phyloP scores from a whole-genome alignment of 2,113 vertebrate genomes.

The Catharus fuscescens region DNA sequence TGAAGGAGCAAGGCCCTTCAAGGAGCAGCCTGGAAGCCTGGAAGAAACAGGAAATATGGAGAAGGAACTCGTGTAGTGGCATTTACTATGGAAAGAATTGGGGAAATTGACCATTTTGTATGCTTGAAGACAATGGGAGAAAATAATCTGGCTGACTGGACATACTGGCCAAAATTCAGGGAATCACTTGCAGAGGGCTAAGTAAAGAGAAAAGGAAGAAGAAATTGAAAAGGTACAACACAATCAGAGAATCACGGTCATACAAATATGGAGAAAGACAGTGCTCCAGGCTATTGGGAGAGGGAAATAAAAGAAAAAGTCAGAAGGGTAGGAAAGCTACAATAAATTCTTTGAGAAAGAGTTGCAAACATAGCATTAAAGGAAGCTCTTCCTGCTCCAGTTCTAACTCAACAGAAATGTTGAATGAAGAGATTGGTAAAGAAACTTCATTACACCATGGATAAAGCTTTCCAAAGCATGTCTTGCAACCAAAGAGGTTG shows the following conservation, averaged over 20 bases:
- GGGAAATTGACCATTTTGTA: not conserved
- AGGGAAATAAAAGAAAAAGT: not conserved
- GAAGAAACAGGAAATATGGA: not conserved
- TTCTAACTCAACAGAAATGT: not conserved
- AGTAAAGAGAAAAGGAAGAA: not conserved
- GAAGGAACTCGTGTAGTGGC: not conserved
- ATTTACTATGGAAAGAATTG: not conserved
- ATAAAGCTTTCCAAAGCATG: not conserved
- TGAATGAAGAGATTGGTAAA: not conserved
- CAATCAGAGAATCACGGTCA: not conserved
- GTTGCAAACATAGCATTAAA: not conserved
- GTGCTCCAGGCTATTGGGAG: not conserved
- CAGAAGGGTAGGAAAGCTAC: not conserved
- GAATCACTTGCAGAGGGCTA: not conserved
- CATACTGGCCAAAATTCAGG: not conserved
- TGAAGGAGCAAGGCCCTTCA: not conserved
- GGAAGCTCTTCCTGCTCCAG: not conserved
- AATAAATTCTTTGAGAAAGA: not conserved
- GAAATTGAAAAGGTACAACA: not conserved
- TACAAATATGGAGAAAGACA: not conserved
- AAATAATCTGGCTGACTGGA: not conserved
- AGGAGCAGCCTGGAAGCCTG: not conserved
- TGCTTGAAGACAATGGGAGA: not conserved
- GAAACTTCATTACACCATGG: not conserved
- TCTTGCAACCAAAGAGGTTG: not conserved